Conservation (phyloP, 2,797 vertebrate species). For the Eremophila alpestris region DNA sequence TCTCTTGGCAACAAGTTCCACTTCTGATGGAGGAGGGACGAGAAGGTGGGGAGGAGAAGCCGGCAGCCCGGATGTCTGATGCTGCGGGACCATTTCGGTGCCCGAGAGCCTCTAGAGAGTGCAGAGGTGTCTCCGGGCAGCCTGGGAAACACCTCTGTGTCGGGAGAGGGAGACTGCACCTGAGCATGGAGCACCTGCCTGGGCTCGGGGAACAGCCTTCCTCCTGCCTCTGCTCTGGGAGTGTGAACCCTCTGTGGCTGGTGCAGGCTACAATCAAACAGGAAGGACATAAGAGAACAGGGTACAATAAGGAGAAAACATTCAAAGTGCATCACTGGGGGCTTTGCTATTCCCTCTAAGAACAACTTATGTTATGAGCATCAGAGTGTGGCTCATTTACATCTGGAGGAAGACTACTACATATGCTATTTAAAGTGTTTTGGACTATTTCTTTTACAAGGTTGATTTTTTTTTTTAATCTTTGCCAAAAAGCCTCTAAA, state of each 20-base stretch:
- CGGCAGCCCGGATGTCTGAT: background rate
- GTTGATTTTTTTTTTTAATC: background rate
- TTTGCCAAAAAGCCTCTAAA: constrained; percentile 1
- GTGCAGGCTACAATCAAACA: background rate
- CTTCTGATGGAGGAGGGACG: background rate
- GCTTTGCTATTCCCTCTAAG: background rate
- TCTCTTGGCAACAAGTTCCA: background rate
- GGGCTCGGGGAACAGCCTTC: background rate
- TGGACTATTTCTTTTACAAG: background rate
- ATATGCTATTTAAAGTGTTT: background rate
- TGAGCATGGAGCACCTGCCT: background rate
- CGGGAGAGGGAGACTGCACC: rapidly evolving
- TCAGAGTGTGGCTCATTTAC: background rate
- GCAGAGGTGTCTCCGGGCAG: background rate
- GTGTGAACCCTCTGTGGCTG: background rate
- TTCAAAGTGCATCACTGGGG: background rate
- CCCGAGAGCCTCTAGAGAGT: background rate
- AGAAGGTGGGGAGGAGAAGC: background rate
- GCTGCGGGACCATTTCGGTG: background rate
- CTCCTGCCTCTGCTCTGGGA: background rate
- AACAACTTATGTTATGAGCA: background rate
- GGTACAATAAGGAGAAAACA: background rate
- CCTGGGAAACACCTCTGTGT: background rate
- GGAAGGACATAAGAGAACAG: background rate
- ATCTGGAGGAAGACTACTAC: background rate